Evolutionary conservation across 2,113 vertebrate species (phyloP).

Genomic region (Heliornis fulica): DNA sequence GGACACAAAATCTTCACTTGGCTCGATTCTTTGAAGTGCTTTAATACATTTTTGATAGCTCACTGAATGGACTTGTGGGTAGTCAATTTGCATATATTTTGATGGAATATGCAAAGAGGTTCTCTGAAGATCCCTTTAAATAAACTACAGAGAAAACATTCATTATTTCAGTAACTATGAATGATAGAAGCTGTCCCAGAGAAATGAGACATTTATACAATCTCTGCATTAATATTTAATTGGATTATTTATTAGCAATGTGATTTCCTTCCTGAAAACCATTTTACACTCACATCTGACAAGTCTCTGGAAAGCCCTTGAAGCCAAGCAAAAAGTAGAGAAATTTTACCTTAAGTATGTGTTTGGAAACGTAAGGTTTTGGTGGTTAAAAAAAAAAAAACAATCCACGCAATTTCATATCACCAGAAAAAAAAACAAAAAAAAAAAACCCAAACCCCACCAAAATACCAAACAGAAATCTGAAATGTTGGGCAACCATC

Average conservation of each 20-base stretch:
- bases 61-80: not conserved
- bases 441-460: too few relatives aligned
- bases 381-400: too few relatives aligned
- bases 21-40: not conserved
- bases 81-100: slow-evolving; percentile 18
- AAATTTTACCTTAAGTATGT: not conserved
- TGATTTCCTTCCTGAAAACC: not conserved
- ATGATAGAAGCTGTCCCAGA: not conserved
- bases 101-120: not conserved
- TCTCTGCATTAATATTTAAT: slow-evolving; percentile 2
- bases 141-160: slow-evolving; percentile 20
- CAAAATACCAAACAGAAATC: not conserved
- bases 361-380: not conserved
- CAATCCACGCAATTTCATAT: too few relatives aligned
- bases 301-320: not conserved
- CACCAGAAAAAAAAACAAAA: too few relatives aligned
- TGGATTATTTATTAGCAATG: not conserved
- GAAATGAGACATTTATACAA: not conserved
- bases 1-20: not conserved
- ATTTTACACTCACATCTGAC: not conserved
- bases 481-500: not conserved
- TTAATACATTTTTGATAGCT: slow-evolving; percentile 13
- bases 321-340: not conserved
- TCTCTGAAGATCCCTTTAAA: slow-evolving; percentile 36
- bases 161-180: not conserved